Base-by-base conservation (phyloP, 2,888 invertebrate species). In the Amiota mariae region DNA sequence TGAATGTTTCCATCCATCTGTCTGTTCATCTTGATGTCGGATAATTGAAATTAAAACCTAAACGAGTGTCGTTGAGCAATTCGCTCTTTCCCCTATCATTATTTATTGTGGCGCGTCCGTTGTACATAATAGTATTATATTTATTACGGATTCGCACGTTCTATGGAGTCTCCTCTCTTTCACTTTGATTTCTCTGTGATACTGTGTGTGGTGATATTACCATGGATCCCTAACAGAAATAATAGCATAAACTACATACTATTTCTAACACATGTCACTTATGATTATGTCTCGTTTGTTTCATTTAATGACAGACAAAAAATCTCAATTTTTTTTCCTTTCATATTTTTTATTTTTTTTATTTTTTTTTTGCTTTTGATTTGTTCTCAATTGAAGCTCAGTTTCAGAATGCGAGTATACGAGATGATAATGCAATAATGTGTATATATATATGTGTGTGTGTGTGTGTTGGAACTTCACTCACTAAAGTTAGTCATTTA, bases 241-340 rank as follows among this genome's bases (percentile, higher is more conserved):
- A 36, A 36, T 36, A 2, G 36, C 36, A 36, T 36, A 36, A 36
- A 36, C 36, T 36, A 36, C 10, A 15, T 57, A 57, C 18, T 20
- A 63, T 47, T 12, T 64, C 46, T 18, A 59, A 57, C 47, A 78
- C 80, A 84, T 83, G 85, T 75, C 85, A 78, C 77, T 81, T 82
- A 78, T 80, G 79, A 82, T 86, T 86, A 81, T 80, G 76, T 67
- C 51, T 61, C n/a, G 20, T 67, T n/a, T 57, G 64, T 71, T 72
- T 72, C 64, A 54, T 63, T 73, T 72, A 61, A 70, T 72, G 56
- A 61, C 49, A 54, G 48, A 48, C 59, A 49, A 47, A 48, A 36
- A 36, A 15, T 48, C 66, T 18, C 18, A 71, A 36, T 64, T 54
- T 24, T 59, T 11, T 18, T 15, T 1, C 13, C 9, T 6, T 15